phyloP scores from a whole-genome alignment of 37 sponge, comb jelly and placozoan genomes.

The Amphimedon queenslandica region DNA sequence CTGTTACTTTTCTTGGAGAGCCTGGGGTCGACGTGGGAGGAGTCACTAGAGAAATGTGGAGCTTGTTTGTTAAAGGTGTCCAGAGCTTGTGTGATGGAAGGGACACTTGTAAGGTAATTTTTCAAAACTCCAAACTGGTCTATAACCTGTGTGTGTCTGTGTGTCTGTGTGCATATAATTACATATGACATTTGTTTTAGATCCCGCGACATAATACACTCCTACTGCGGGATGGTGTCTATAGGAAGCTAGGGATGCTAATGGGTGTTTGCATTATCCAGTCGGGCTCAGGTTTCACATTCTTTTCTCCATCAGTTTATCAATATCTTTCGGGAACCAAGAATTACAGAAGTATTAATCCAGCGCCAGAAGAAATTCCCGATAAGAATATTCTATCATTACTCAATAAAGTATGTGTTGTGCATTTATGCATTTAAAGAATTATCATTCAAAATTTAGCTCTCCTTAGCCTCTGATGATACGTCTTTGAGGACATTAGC shows the following conservation, averaged over 20 bases:
- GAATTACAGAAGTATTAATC: too few relatives aligned
- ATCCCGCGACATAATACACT: too few relatives aligned
- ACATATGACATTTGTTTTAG: too few relatives aligned
- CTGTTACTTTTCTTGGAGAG: neutral
- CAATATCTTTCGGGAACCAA: too few relatives aligned
- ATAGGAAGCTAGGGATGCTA: conserved; percentile 1
- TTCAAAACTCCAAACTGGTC: too few relatives aligned
- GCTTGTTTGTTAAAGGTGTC: neutral
- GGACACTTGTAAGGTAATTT: neutral
- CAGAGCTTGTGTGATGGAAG: conserved; percentile 10
- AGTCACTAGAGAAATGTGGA: conserved; percentile 13
- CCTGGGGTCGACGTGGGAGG: conserved; percentile 3
- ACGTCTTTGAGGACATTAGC: neutral
- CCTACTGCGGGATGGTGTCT: conserved; percentile 6
- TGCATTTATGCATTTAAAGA: too few relatives aligned
- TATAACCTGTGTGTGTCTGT: too few relatives aligned
- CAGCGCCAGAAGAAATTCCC: neutral
- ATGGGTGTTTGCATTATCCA: conserved; percentile 12
- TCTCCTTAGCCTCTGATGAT: neutral
- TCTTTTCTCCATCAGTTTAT: conserved; percentile 13
- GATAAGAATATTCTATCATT: too few relatives aligned
- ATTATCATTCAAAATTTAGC: too few relatives aligned
- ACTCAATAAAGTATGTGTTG: too few relatives aligned
- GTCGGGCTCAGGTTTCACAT: conserved; percentile 16
- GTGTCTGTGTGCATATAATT: too few relatives aligned